Evolutionary conservation across 2,888 invertebrate genomes (phyloP), one percentile per base, ranked within the genome.

Genomic region (Trypoxylon attenuatum): DNA sequence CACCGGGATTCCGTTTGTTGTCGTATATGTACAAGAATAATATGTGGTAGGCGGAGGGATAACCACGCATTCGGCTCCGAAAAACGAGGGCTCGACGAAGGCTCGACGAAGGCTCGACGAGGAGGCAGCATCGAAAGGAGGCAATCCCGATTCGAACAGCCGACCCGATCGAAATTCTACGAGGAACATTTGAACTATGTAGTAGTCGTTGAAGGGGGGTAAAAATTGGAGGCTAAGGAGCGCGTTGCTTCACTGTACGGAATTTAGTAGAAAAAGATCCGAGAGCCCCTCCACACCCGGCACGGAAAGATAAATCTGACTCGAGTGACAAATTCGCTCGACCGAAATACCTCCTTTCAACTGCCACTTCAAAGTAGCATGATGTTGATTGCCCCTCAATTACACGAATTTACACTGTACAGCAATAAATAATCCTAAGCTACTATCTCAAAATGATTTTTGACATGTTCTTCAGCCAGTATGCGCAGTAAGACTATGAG

Each of bases 341-440:
- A n/a, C n/a, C n/a, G n/a, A n/a, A n/a, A n/a, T n/a, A n/a, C n/a
- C n/a, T n/a, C n/a, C n/a, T n/a, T n/a, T n/a, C n/a, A n/a, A n/a
- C n/a, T n/a, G n/a, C n/a, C n/a, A n/a, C 23, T 46, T 45, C 18
- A 33, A 10, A n/a, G n/a, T 22, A 15, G 18, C 33, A 49, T 25
- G 22, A 22, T 13, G 18, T 5, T 19, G n/a, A 6, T 13, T 10
- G 39, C 18, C 22, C 51, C 38, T 56, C 47, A 47, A 5, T 39
- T 39, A n/a, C 13, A 41, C 33, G 33, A 38, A 57, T 46, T 63
- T 53, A 52, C 15, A 33, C 18, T 50, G 50, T 27, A 45, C 58
- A 49, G 49, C 63, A 47, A 58, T 57, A 59, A 38, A 56, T 72
- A 74, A 60, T 52, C 54, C 42, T 39, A 54, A 67, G 63, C 50